Evolutionary conservation across 2,888 invertebrate species (phyloP).

Genomic region (Orchestes rusci): DNA sequence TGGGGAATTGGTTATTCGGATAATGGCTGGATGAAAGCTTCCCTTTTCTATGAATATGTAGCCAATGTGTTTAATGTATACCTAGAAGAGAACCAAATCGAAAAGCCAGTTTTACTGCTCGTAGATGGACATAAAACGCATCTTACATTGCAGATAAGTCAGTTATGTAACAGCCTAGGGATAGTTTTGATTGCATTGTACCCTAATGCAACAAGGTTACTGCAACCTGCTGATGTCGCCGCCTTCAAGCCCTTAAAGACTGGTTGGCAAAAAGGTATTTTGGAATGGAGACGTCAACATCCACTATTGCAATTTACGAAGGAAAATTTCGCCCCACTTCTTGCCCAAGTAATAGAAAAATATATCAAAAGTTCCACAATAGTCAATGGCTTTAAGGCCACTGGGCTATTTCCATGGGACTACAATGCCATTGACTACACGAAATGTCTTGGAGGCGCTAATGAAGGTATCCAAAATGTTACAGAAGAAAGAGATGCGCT

Average conservation of each 20-base stretch:
- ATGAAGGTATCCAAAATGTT: too few species aligned
- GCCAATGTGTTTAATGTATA: slow-evolving; percentile 15
- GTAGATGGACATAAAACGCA: slow-evolving; percentile 20
- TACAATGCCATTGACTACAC: slow-evolving; percentile 16
- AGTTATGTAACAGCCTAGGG: slow-evolving; percentile 18
- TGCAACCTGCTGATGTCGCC: slow-evolving; percentile 28
- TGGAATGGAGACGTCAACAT: slow-evolving; percentile 8
- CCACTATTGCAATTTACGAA: slow-evolving; percentile 6
- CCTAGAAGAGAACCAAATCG: slow-evolving; percentile 9
- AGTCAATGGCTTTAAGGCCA: slow-evolving; percentile 24
- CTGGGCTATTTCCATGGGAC: slow-evolving; percentile 25
- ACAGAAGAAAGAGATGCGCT: too few species aligned
- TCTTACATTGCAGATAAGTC: slow-evolving; percentile 12
- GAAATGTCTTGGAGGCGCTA: slow-evolving; percentile 17
- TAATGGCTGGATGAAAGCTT: slow-evolving; percentile 26
- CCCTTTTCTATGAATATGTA: slow-evolving; percentile 21
- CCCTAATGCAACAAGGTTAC: slow-evolving; percentile 29
- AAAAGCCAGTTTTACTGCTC: slow-evolving; percentile 16
- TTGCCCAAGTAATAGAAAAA: slow-evolving; percentile 4
- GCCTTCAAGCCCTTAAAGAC: slow-evolving; percentile 29
- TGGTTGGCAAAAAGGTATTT: slow-evolving; percentile 22
- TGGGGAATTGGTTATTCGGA: slow-evolving; percentile 15
- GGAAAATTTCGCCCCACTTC: slow-evolving; percentile 7
- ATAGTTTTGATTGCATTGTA: slow-evolving; percentile 30
- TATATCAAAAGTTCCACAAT: too few species aligned